Base-by-base conservation (phyloP, 2,113 vertebrate species). In the Myrmophylax atrothorax region DNA sequence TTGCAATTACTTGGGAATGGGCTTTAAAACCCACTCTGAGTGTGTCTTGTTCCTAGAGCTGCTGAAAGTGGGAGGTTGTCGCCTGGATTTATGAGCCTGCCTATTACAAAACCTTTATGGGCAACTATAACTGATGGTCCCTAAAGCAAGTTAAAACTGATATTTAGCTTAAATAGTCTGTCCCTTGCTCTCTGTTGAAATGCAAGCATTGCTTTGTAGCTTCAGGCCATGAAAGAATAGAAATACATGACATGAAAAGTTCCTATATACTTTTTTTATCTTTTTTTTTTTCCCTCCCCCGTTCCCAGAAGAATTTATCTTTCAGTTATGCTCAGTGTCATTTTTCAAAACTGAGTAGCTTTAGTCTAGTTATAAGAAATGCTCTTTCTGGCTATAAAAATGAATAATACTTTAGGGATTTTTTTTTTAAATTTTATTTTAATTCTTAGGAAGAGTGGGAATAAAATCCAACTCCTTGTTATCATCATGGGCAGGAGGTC, bases 271-370 rank as follows among this genome's bases (percentile, higher is more conserved):
- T 87, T 82, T 84, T 81, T 92, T 78, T 87, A 33, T 66, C 42
- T 50, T 89, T 86, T 85, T 87, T 74, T 28, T 40, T 58, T 60
- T 53, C 60, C 56, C 33, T 53, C 60, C 56, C 33, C 68, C 63
- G 1, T 38, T 84, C 81, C 52, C 31, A 42, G 23, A 23, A 89
- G 64, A 94, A 97, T 97, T 97, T 94, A 96, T 96, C 86, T 94
- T 96, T 97, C 66, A 95, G 72, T 96, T 92, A 95, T 89, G 73
- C 46, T 86, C 35, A 31, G 56, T 77, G 87, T 93, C 70, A 96
- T 97, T 98, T 98, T 98, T 97, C 94, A 97, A 87, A 96, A 90
- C 23, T 93, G 95, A 94, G 96, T 86, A 91, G 64, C 88, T 96
- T 93, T 93, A 86, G 87, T 60, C 81, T 94, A 44, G 29, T 97